Percentiles rank a stretch among this genome's conserved stretches.
Evolutionary conservation across 2,113 vertebrate species (phyloP).

Genomic region (Nerophis lumbriciformis): DNA sequence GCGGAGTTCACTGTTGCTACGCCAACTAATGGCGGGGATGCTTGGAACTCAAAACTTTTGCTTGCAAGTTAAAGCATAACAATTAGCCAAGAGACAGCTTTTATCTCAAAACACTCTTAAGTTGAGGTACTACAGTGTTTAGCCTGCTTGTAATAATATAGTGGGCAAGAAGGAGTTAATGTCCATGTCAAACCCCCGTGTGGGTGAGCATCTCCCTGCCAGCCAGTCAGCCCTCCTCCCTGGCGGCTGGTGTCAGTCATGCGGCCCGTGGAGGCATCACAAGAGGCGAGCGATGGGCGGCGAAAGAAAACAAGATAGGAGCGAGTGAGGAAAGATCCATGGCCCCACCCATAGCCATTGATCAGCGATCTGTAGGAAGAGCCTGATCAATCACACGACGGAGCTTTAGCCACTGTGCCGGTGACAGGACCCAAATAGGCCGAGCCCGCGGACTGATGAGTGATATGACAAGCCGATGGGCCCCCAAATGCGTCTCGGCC

Average conservation of each 20-base stretch:
- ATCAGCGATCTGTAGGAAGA: slow-evolving; percentile 83
- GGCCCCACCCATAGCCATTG: slow-evolving; percentile 75
- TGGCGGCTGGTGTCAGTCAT: slow-evolving; percentile 65
- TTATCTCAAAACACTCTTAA: no score
- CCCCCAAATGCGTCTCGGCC: slow-evolving; percentile 87
- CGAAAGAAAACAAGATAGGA: slow-evolving; percentile 21
- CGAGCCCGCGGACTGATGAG: slow-evolving; percentile 90
- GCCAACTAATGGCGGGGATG: no score
- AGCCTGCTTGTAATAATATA: no score
- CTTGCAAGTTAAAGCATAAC: no score
- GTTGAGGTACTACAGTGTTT: no score
- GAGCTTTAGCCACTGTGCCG: slow-evolving; percentile 76
- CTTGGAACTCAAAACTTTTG: no score
- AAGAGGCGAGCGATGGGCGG: slow-evolving; percentile 11
- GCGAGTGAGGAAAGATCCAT: slow-evolving; percentile 50
- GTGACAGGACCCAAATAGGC: slow-evolving; percentile 84
- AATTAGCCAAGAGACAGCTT: no score
- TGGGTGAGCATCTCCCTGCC: slow-evolving; percentile 55
- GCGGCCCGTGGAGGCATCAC: slow-evolving; percentile 39
- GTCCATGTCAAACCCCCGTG: slow-evolving; percentile 57
- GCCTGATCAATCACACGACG: slow-evolving; percentile 86
- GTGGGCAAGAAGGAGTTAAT: background rate
- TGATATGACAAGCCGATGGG: slow-evolving; percentile 92
- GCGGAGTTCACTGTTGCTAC: no score
- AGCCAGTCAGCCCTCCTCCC: slow-evolving; percentile 49